Conservation (phyloP, 2,797 vertebrate genomes). For the Enteromius treurensis region DNA sequence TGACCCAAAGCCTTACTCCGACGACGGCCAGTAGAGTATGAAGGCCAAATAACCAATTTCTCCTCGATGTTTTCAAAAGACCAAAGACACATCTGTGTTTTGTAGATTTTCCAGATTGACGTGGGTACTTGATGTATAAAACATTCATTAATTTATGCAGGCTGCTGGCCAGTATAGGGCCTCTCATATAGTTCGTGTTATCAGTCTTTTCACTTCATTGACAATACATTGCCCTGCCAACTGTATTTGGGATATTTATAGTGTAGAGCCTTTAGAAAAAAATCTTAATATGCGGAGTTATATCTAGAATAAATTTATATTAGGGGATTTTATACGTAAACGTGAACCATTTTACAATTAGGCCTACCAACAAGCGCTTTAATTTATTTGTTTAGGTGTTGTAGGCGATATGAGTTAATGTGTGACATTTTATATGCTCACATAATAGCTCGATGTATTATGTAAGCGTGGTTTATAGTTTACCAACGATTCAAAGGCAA, state of each 20-base stretch:
- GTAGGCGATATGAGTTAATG: constrained; percentile 17
- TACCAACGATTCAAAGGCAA: neutral
- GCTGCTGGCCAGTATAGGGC: constrained; percentile 23
- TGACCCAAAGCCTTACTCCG: constrained; percentile 3
- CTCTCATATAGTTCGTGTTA: constrained; percentile 24
- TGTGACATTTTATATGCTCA: constrained; percentile 24
- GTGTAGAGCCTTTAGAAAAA: constrained; percentile 36
- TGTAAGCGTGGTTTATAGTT: neutral
- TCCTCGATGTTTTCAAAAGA: constrained; percentile 11
- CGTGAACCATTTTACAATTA: neutral
- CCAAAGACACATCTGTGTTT: constrained; percentile 34
- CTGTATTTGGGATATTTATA: constrained; percentile 57
- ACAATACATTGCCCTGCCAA: constrained; percentile 23
- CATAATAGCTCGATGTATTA: constrained; percentile 16
- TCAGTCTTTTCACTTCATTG: constrained; percentile 39
- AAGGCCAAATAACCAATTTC: constrained; percentile 28
- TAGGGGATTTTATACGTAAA: neutral
- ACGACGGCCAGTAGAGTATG: constrained; percentile 2
- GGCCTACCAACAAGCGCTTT: neutral
- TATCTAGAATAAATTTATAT: neutral
- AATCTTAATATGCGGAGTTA: neutral
- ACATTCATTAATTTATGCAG: constrained; percentile 40
- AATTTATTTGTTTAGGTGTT: constrained; percentile 10
- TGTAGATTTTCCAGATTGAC: constrained; percentile 35
- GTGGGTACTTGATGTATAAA: constrained; percentile 22